Base-by-base conservation (phyloP, 2,797 vertebrate genomes). In the Coregonus ussuriensis region DNA sequence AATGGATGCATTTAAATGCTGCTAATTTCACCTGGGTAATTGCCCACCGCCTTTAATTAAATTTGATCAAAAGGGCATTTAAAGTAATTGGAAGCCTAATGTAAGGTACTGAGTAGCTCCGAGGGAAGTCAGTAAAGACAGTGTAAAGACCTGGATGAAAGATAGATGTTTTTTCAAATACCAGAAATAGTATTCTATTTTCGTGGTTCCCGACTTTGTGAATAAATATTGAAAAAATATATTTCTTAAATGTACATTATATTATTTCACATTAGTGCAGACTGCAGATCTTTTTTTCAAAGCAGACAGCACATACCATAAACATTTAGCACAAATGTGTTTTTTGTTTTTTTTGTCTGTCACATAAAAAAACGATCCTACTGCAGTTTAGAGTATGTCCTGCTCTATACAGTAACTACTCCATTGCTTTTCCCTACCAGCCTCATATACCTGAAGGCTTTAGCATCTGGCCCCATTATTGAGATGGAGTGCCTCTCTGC, bases 11-110 rank as follows among this genome's bases (percentile, higher is more conserved):
- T 93, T 92, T 93, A 94, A 94, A 94, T 91, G 91, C 90, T 87
- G 91, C 92, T 94, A 93, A 95, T 95, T 94, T 93, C 88, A 92
- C 89, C 91, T 91, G 85, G 88, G 91, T 93, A 93, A 94, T 94
- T 94, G 91, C 86, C 84, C 29, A 63, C 59, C 77, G 79, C 88
- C 83, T 93, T 94, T 93, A 94, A 94, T 94, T 93, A 91, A 90
- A 89, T 92, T 90, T 91, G 87, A 93, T 93, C 87, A 94, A 89
- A 93, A 87, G 81, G 85, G 84, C 87, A 80, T 91, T 93, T 92
- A 82, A 91, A 87, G 84, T 91, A 84, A 93, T 91, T 92, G 89
- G 83, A 93, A 92, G 89, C 91, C 87, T 86, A 82, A 54, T 6
- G 3, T 21, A 21, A 62, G 59, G n/a, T 13, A 63, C 62, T 25